Percentiles rank a stretch among this genome's conserved stretches.
phyloP scores from a whole-genome alignment of 2,113 vertebrate genomes.

The Penelope pileata region DNA sequence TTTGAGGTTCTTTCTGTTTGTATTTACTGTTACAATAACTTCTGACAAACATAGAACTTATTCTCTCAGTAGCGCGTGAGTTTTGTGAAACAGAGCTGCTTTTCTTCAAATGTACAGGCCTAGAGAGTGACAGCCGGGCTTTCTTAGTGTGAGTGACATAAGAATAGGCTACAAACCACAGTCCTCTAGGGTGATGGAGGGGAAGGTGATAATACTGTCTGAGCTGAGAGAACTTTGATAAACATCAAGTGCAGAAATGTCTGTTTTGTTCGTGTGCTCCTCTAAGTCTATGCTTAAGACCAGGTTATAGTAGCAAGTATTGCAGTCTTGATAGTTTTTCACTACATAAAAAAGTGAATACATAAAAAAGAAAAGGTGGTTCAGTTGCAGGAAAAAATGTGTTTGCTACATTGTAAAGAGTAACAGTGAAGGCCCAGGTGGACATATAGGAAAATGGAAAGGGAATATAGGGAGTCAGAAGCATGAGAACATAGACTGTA shows the following conservation, averaged over 20 bases:
- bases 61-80: neutral
- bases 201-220: constrained; percentile 4
- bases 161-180: neutral
- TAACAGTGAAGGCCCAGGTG: neutral
- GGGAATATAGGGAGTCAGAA: neutral
- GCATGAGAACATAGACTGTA: neutral
- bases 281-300: neutral
- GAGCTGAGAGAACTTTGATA: neutral
- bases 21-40: neutral
- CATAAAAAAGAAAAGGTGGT: neutral
- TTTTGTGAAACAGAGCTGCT: constrained; percentile 5
- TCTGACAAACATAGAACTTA: neutral
- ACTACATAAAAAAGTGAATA: neutral
- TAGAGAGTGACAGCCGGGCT: neutral
- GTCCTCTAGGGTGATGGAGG: neutral
- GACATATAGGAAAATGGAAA: neutral
- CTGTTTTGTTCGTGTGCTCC: neutral
- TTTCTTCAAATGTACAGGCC: neutral
- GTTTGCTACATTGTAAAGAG: neutral
- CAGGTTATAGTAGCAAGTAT: neutral
- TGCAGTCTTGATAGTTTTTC: neutral
- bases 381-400: neutral
- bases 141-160: neutral
- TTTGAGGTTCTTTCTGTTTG: constrained; percentile 25
- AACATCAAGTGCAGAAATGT: neutral